Evolutionary conservation across 1,140 invertebrate genomes (phyloP), one percentile per base, ranked within the genome.

Genomic region (Zeugodacus cucurbitae): DNA sequence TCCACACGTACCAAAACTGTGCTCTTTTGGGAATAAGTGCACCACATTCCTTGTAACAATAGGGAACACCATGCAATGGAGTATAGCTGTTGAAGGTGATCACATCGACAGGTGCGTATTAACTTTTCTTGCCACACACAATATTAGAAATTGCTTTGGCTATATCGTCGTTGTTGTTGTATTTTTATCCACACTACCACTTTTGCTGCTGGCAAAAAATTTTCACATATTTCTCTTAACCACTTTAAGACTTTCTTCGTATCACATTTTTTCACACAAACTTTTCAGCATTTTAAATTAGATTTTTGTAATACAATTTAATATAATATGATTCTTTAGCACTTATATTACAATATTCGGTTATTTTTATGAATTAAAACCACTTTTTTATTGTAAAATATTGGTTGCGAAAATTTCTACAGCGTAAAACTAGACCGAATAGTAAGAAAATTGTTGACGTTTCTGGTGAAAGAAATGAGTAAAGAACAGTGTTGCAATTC

Each of bases 391-490:
- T 82, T n/a, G 41, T 48, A 48, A 82, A 82, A 82, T 29, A 48
- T 54, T 29, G 26, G 26, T 82, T 48, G 74, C 41, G 44, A 82
- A 82, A 82, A 54, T 41, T 48, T 48, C 74, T 48, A 82, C 41
- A 44, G n/a, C 41, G 41, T 17, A 54, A 48, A 82, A 82, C 37
- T 17, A 44, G 1, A 82, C 37, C 74, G 74, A 82, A 37, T 34
- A 82, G 41, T 48, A 34, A 48, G 74, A 82, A 82, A 82, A 82
- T 82, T 82, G 74, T 82, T 82, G 74, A 82, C 74, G 74, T 82
- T 82, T 82, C 74, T 82, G n/a, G 8, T 34, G n/a, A 82, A 82
- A 48, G 37, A 82, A 82, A 48, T 37, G 74, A 48, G 74, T 22
- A 82, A 82, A 82, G 41, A 82, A 48, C 74, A 82, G 74, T 48